Evolutionary conservation across 2,113 vertebrate genomes (phyloP).

Genomic region (Crotalus tigris): DNA sequence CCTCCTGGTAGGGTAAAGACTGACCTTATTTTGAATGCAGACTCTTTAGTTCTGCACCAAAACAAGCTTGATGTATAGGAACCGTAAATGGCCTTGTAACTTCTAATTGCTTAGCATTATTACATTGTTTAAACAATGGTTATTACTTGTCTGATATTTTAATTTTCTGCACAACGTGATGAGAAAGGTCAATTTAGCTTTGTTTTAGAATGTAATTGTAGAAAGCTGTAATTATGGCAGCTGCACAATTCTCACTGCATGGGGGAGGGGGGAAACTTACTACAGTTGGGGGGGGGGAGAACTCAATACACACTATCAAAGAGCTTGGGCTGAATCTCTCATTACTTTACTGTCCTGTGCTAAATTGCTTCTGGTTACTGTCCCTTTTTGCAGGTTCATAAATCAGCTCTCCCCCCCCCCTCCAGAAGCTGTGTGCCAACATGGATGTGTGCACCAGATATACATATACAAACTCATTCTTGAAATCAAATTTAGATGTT

Average conservation of each 20-base stretch:
- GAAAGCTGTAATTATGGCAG: constrained; percentile 62
- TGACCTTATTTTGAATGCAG: constrained; percentile 53
- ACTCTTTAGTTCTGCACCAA: constrained; percentile 63
- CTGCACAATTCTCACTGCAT: constrained; percentile 61
- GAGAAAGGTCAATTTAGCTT: constrained; percentile 72
- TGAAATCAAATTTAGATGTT: neutral
- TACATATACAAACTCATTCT: neutral
- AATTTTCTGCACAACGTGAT: constrained; percentile 70
- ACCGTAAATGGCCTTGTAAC: constrained; percentile 71
- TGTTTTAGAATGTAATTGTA: constrained; percentile 64
- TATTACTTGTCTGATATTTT: constrained; percentile 75
- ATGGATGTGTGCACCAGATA: neutral
- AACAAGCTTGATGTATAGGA: constrained; percentile 72
- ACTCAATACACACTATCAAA: constrained; percentile 34
- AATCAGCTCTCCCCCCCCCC: neutral
- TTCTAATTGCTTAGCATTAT: constrained; percentile 74
- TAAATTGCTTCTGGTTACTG: neutral
- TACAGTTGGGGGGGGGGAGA: neutral
- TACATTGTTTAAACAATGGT: constrained; percentile 69
- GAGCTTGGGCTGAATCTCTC: constrained; percentile 3
- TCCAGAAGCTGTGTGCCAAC: neutral
- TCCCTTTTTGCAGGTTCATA: neutral
- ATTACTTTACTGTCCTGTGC: neutral
- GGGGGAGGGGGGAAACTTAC: constrained; percentile 8
- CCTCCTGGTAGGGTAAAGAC: constrained; percentile 36